Base-by-base conservation (phyloP, 2,888 invertebrate genomes). In the Heteromyza rotundicornis region DNA sequence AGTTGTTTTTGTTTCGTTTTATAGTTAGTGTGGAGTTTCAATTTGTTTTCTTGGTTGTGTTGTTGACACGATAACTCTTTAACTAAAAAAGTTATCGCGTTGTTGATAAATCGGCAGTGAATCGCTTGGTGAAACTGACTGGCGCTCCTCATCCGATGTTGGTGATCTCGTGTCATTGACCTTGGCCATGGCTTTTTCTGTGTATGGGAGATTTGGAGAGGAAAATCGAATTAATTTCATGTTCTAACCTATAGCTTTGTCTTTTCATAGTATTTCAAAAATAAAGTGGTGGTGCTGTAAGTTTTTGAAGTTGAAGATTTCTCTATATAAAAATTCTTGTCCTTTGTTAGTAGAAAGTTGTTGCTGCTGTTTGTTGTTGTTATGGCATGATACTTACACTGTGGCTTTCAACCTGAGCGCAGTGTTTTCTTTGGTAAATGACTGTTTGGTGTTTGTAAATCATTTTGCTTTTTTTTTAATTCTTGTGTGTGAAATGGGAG, bases 71-170 rank as follows among this genome's bases (percentile, higher is more conserved):
- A 8, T 19, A 62, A 10, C 55, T 56, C 47, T 70, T 84, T 85
- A 88, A 64, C 87, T 86, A 81, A 90, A 92, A 85, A 89, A 93
- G 82, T 94, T 94, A 79, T 94, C 92, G 78, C 94, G 88, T 83
- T 94, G 93, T 83, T 94, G 94, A 80, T 92, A 92, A 68, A 94
- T 87, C 58, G 94, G 94, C 80, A 94, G 86, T 79, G 92, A 89
- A 59, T 90, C 90, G 72, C 89, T 89, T 40, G 94, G 93, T 64
- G 83, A 83, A 62, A 77, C 78, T 60, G 79, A 75, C 59, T 71
- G 66, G 36, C 91, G 90, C 60, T 91, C 90, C 70, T 89, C 89
- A 61, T 92, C 90, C 65, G 72, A 68, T 87, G 85, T 70, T 84
- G 84, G 63, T 85, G 68, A 59, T 60, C 63, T 64, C 64, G 57